Percentiles rank a stretch among this genome's conserved stretches.
phyloP scores from a whole-genome alignment of 2,113 vertebrate species.

The Pionites leucogaster region DNA sequence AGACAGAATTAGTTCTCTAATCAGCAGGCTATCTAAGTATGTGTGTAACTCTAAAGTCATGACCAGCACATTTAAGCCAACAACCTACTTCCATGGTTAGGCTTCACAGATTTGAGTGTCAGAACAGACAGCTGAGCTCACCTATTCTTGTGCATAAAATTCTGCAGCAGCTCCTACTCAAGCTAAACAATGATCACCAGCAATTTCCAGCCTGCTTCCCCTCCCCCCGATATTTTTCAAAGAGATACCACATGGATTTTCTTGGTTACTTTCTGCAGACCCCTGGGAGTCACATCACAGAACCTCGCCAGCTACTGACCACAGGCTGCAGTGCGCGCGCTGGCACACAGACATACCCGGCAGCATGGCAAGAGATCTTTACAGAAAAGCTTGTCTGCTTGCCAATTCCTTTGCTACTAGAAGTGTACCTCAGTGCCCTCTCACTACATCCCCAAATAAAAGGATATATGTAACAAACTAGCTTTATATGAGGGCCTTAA shows the following conservation, averaged over 20 bases:
- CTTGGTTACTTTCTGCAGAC: not conserved
- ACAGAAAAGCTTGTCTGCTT: not conserved
- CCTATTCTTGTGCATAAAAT: not conserved
- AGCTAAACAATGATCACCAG: not conserved
- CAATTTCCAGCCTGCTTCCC: not conserved
- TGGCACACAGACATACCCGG: fast-evolving
- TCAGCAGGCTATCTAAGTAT: not conserved
- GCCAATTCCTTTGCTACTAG: not conserved
- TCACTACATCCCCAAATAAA: not conserved
- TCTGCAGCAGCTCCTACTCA: not conserved
- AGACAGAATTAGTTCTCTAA: not conserved
- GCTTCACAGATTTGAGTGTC: not conserved
- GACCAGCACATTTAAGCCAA: not conserved
- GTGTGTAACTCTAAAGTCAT: not conserved
- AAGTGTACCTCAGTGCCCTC: not conserved
- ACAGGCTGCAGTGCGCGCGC: fast-evolving
- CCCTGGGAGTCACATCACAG: not conserved
- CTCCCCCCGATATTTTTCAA: not conserved
- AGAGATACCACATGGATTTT: not conserved
- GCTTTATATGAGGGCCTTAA: not conserved
- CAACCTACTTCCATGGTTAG: not conserved
- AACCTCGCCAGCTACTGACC: fast-evolving
- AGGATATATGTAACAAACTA: not conserved
- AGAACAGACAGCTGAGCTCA: not conserved
- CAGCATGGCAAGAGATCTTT: not conserved